Evolutionary conservation across 2,797 vertebrate genomes (phyloP), one percentile per base, ranked within the genome.

Genomic region (Coilia nasus): DNA sequence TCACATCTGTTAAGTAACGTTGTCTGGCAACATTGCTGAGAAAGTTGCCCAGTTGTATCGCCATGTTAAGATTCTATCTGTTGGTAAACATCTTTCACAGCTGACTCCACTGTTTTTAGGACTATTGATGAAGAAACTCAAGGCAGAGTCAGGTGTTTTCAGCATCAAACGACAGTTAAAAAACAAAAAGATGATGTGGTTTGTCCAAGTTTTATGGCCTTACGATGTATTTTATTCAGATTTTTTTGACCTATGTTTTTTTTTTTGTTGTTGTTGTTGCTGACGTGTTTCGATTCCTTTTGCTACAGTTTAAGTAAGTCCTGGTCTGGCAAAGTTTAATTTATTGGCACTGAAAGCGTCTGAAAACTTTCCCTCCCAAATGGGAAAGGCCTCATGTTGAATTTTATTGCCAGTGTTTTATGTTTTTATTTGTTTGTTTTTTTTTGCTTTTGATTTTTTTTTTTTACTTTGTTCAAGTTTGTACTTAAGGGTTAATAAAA

Each of bases 401-500:
- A 98, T 97, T 97, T 87, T 93, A 93, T 97, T 97, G 97, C 96
- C 97, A 97, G 97, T 97, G 97, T 97, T 97, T 97, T 96, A 96
- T 94, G 96, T 83, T 96, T 97, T 94, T 96, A 81, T 96, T 97
- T 97, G 97, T 97, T 96, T 96, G 95, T 96, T 96, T 95, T 71
- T 71, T 95, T 95, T 97, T 94, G 94, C 93, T 96, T 96, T 96
- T 95, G 96, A 96, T 94, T 96, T 97, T 81, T 96, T 75, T n/a
- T 95, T 96, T 97, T 96, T 97, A 96, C 97, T 98, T 96, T 97
- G 98, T 97, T 97, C 96, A 96, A 97, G 96, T 99, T 99, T 99
- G 97, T 99, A 99, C 97, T 97, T 96, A 93, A 99, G 97, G 97
- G 98, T 99, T 98, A 99, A 99, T 99, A 99, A 99, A 99, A 99